Percentiles rank a stretch among this genome's conserved stretches.
Conservation (phyloP, 2,797 vertebrate genomes). For the Lepus oiostolus region DNA sequence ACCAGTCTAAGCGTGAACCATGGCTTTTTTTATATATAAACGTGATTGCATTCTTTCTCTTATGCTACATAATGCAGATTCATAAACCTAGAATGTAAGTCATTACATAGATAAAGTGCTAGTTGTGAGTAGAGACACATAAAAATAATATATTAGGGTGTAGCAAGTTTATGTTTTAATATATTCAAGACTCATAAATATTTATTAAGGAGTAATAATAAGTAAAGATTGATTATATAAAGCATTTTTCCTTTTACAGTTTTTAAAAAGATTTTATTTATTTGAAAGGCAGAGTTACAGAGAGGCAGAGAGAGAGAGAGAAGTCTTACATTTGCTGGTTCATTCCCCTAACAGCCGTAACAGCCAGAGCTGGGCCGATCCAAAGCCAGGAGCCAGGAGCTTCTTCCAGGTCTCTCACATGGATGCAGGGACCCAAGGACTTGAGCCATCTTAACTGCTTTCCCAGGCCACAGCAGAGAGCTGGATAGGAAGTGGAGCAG, state of each 20-base stretch:
- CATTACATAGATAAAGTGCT: background rate
- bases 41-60: background rate
- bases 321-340: too few species aligned
- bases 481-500: too few species aligned
- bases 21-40: background rate
- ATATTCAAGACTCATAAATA: conserved; percentile 46
- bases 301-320: too few species aligned
- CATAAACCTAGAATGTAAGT: background rate
- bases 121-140: background rate
- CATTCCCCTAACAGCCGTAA: too few species aligned
- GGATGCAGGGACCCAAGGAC: too few species aligned
- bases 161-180: conserved; percentile 5
- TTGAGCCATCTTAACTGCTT: too few species aligned
- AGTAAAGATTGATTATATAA: background rate
- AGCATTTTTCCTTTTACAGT: background rate
- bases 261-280: too few species aligned
- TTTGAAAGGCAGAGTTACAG: too few species aligned
- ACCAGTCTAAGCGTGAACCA: background rate
- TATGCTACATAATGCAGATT: background rate
- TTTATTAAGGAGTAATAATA: conserved; percentile 18
- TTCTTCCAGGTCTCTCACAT: too few species aligned
- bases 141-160: background rate
- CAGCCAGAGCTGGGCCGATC: too few species aligned
- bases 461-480: too few species aligned
- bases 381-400: too few species aligned